Evolutionary conservation across 53 echinoderm and acorn worm species (phyloP).

Genomic region (Arbacia lixula): DNA sequence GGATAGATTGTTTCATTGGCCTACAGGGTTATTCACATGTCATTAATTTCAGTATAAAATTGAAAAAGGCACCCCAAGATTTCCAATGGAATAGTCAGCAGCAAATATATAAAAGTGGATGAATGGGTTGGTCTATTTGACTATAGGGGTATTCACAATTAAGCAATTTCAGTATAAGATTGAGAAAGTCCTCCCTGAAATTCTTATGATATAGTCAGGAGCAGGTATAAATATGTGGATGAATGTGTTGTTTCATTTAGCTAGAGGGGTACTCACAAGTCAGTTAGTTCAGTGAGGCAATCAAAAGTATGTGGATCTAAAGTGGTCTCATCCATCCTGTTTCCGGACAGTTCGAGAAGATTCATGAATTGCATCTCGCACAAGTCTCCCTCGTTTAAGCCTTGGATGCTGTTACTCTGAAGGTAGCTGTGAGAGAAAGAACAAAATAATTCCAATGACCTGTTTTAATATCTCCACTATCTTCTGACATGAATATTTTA

Average conservation of each 20-base stretch:
- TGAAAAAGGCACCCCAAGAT: too few species aligned
- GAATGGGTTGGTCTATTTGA: too few species aligned
- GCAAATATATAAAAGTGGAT: background rate
- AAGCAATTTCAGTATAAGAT: background rate
- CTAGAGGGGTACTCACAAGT: slow-evolving; percentile 41
- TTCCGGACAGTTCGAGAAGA: slow-evolving; percentile 52
- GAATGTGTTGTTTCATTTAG: background rate
- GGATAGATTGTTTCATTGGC: too few species aligned
- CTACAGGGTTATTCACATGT: too few species aligned
- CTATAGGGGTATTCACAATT: too few species aligned
- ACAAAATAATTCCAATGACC: too few species aligned
- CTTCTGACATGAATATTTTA: too few species aligned
- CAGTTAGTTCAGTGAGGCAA: slow-evolving; percentile 25
- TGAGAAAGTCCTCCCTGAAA: background rate
- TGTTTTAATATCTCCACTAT: too few species aligned
- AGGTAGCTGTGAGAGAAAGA: slow-evolving; percentile 74
- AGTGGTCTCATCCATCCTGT: slow-evolving; percentile 64
- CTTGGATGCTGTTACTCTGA: slow-evolving; percentile 57
- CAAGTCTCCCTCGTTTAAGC: slow-evolving; percentile 66
- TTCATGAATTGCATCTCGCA: slow-evolving; percentile 53
- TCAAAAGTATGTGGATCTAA: slow-evolving; percentile 66
- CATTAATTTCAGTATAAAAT: too few species aligned
- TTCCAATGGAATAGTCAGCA: too few species aligned
- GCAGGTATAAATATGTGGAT: too few species aligned
- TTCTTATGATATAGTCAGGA: too few species aligned